Conservation (phyloP, 30 jellyfish, hydroid and myxozoan species). For the Turritopsis dohrnii region DNA sequence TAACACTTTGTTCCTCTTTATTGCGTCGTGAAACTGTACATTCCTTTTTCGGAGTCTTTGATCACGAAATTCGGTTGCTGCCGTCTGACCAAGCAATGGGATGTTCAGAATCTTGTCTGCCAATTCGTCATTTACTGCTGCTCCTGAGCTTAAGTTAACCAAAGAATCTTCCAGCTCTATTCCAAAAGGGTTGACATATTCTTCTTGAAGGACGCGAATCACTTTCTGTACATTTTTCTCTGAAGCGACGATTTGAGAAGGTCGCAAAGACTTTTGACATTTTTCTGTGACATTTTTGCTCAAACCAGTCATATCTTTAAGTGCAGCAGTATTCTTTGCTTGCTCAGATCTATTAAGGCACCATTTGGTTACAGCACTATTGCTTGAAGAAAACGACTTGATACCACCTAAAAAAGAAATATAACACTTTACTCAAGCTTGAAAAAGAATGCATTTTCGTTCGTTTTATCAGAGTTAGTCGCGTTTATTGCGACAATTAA, state of each 20-base stretch:
- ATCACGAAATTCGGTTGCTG: background rate
- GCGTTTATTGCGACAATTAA: too few species aligned
- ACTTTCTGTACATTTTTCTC: background rate
- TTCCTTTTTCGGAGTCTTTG: background rate
- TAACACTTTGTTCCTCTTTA: too few species aligned
- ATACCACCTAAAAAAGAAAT: background rate
- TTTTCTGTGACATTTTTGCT: too few species aligned
- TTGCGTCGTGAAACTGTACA: too few species aligned
- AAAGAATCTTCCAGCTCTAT: background rate
- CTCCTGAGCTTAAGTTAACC: background rate
- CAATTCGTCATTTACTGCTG: background rate
- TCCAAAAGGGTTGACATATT: constrained; percentile 6
- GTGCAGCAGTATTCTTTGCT: background rate
- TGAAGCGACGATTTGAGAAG: background rate
- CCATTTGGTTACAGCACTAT: background rate
- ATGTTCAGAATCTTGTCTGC: background rate
- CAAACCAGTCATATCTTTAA: constrained; percentile 4
- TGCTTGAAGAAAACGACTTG: background rate
- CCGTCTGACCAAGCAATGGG: background rate
- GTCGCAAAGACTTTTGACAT: too few species aligned
- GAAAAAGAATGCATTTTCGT: background rate
- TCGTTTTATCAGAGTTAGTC: background rate
- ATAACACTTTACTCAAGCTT: too few species aligned
- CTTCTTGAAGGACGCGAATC: background rate
- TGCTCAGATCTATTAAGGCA: background rate